Conservation (phyloP, 1,140 invertebrate species). For the Zaprionus taronus region DNA sequence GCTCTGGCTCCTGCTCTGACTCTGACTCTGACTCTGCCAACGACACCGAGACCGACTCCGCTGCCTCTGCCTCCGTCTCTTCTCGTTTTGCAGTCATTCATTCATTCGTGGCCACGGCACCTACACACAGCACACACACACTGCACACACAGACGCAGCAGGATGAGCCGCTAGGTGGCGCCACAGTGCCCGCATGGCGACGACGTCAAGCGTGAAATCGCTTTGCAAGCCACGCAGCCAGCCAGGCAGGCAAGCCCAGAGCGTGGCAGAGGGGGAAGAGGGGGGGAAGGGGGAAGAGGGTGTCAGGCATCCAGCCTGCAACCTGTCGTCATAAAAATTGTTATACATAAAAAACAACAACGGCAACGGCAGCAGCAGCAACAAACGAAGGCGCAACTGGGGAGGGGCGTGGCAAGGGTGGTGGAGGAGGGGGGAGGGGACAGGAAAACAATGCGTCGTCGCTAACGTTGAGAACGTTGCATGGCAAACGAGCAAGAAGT, state of each 20-base stretch:
- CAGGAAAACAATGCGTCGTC: constrained; percentile 47
- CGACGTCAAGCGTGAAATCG: constrained; percentile 75
- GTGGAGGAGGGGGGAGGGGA: too few species aligned
- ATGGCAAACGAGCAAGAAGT: constrained; percentile 18
- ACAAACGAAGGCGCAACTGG: background rate
- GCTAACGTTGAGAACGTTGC: constrained; percentile 26
- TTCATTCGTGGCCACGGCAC: constrained; percentile 41
- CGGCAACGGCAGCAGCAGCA: constrained; percentile 20
- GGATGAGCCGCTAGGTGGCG: constrained; percentile 65
- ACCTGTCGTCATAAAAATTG: constrained; percentile 81
- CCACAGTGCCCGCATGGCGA: constrained; percentile 48
- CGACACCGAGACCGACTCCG: background rate
- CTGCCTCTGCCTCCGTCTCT: background rate
- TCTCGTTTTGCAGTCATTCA: constrained; percentile 71
- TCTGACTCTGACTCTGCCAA: constrained; percentile 15
- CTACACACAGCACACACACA: background rate
- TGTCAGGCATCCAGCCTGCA: constrained; percentile 47
- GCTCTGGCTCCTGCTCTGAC: constrained; percentile 7
- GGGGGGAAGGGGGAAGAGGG: background rate
- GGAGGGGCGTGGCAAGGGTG: constrained; percentile 10
- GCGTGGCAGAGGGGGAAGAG: too few species aligned
- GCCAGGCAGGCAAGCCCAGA: constrained; percentile 34
- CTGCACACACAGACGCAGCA: constrained; percentile 14
- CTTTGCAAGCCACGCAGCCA: constrained; percentile 60
- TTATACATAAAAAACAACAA: constrained; percentile 58